Percentiles rank a stretch among this genome's conserved stretches.
phyloP scores from a whole-genome alignment of 2,888 invertebrate genomes.

The Cordilura impudica region DNA sequence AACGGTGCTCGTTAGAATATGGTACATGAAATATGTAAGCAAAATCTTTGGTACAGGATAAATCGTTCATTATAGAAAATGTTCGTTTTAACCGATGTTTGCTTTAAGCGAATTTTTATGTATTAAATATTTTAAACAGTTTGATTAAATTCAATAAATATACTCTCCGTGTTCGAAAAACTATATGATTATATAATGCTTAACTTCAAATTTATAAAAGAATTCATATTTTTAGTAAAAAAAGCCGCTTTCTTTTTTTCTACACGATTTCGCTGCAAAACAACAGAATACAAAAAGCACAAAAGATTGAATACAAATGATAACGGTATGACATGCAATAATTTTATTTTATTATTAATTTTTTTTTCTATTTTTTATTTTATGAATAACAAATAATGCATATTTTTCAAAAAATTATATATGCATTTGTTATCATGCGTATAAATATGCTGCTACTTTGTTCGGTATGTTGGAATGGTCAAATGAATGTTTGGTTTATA shows the following conservation, averaged over 20 bases:
- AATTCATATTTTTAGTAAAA: slow-evolving; percentile 22
- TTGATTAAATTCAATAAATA: too few relatives aligned
- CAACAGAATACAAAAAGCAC: slow-evolving; percentile 17
- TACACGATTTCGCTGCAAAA: slow-evolving; percentile 39
- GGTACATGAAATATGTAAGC: too few relatives aligned
- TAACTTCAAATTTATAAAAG: too few relatives aligned
- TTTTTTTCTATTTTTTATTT: slow-evolving; percentile 16
- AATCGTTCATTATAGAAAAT: too few relatives aligned
- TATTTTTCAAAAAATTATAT: slow-evolving; percentile 49
- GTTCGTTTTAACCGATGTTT: too few relatives aligned
- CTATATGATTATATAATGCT: too few relatives aligned
- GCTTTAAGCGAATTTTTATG: too few relatives aligned
- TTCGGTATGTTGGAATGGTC: slow-evolving; percentile 6
- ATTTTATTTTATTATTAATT: slow-evolving; percentile 50
- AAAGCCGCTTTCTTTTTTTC: slow-evolving; percentile 47
- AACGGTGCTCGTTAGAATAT: too few relatives aligned
- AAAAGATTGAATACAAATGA: slow-evolving; percentile 50
- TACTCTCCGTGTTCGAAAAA: too few relatives aligned
- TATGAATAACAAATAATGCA: slow-evolving; percentile 22
- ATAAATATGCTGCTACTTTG: slow-evolving; percentile 17
- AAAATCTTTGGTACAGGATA: too few relatives aligned
- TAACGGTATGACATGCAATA: slow-evolving; percentile 58
- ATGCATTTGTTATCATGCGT: slow-evolving; percentile 42
- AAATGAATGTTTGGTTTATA: slow-evolving; percentile 30
- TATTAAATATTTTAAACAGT: too few relatives aligned